Conservation (phyloP, 2,797 vertebrate genomes). For the Nothura maculosa region DNA sequence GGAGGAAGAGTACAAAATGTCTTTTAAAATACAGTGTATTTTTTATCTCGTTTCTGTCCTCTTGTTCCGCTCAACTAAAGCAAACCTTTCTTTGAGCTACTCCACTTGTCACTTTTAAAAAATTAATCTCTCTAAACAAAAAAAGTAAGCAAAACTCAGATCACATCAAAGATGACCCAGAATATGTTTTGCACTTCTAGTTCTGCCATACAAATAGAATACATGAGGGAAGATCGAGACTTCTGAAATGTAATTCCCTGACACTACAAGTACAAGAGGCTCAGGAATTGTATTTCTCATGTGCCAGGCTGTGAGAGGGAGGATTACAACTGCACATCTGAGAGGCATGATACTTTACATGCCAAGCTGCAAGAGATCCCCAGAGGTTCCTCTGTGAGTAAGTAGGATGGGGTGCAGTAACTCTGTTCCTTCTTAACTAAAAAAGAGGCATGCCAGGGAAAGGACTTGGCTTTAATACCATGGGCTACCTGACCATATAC, state of each 20-base stretch:
- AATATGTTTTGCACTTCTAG: not conserved
- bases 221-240: not conserved
- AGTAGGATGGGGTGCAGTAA: not conserved
- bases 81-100: not conserved
- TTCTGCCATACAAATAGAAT: not conserved
- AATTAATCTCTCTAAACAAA: not conserved
- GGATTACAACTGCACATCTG: not conserved
- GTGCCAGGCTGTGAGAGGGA: not conserved
- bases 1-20: not conserved
- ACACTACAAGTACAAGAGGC: not conserved
- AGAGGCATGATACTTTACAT: not conserved
- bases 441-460: fast-evolving
- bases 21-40: not conserved
- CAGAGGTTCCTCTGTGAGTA: not conserved
- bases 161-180: not conserved
- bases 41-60: not conserved
- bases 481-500: fast-evolving
- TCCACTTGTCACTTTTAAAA: not conserved
- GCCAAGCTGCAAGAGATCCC: fast-evolving
- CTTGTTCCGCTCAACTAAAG: fast-evolving
- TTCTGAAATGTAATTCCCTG: not conserved
- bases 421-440: not conserved
- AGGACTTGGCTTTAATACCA: not conserved
- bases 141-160: not conserved
- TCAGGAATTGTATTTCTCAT: not conserved